A percentile compares a stretch with the other conserved stretches of the same genome.
These are phyloP conservation scores for Polypedilum vanderplanki DNA, from an alignment of 1,140 invertebrate genomes.

Conservation along the genomic window DNA sequence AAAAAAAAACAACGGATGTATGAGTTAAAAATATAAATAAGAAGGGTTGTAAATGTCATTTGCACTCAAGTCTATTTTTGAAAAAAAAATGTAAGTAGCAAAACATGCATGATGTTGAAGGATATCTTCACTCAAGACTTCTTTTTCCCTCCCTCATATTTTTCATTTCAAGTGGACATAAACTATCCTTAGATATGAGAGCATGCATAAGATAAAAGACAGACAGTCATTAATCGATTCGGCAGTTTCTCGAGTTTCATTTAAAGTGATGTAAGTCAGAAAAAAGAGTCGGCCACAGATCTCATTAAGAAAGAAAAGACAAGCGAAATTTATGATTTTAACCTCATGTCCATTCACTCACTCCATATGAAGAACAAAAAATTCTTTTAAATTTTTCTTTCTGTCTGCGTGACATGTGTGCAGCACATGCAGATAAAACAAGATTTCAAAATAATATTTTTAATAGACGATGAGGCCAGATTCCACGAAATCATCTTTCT, in stretches of 20 bases:
- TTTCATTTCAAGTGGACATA: slow-evolving; percentile 3
- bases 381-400: no score
- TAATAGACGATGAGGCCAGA: not conserved
- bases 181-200: slow-evolving; percentile 6
- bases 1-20: no score
- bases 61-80: not conserved
- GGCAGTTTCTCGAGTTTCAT: not conserved
- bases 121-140: not conserved
- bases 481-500: no score
- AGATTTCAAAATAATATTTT: not conserved
- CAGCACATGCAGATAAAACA: slow-evolving; percentile 2
- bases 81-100: not conserved
- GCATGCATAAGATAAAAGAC: not conserved
- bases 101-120: not conserved
- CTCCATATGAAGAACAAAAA: slow-evolving; percentile 11
- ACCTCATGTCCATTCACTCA: slow-evolving; percentile 1
- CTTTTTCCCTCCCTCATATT: not conserved
- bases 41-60: slow-evolving; percentile 27
- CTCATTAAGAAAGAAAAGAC: not conserved
- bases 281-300: not conserved
- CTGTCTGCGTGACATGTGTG: slow-evolving; percentile 15
- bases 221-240: slow-evolving; percentile 1
- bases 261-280: not conserved
- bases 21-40: no score
- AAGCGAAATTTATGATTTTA: slow-evolving; percentile 22